A percentile compares a stretch with the other conserved stretches of the same genome.
phyloP scores from a whole-genome alignment of 2,888 invertebrate genomes.

The Trichopria drosophilae region DNA sequence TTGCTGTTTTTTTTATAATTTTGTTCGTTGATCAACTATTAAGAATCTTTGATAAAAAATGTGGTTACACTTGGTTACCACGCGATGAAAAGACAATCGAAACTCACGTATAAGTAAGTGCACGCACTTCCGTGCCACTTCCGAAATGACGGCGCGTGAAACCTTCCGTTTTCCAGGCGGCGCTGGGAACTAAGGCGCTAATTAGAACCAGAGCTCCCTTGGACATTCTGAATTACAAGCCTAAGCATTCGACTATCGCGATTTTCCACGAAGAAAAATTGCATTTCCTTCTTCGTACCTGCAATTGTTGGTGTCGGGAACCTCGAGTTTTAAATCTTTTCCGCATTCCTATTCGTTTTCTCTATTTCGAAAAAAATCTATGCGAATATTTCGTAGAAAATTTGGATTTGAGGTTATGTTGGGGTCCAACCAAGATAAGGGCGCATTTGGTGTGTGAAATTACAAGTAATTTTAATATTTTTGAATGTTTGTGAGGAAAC shows the following conservation, averaged over 20 bases:
- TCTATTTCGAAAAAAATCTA: neutral
- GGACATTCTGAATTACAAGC: slow-evolving; percentile 19
- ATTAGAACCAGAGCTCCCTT: slow-evolving; percentile 32
- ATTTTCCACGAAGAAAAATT: slow-evolving; percentile 29
- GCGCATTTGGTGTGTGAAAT: no score
- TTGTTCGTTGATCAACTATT: no score
- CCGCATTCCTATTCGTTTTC: slow-evolving; percentile 19
- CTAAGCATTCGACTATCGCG: slow-evolving; percentile 22
- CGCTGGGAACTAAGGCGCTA: slow-evolving; percentile 30
- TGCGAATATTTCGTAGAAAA: no score
- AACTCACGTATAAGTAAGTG: slow-evolving; percentile 7
- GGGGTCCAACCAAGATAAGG: no score
- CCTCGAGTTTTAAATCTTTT: slow-evolving; percentile 23
- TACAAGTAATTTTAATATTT: no score
- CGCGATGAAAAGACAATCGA: no score
- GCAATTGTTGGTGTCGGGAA: no score
- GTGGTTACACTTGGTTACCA: no score
- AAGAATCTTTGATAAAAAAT: no score
- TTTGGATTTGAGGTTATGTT: no score
- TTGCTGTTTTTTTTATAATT: no score
- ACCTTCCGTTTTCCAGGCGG: slow-evolving; percentile 2
- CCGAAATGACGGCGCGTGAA: slow-evolving; percentile 27
- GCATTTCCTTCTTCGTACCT: neutral
- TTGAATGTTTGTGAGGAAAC: no score
- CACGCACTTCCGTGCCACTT: slow-evolving; percentile 34